phyloP scores from a whole-genome alignment of 2,113 vertebrate genomes.

The Crotalus tigris region DNA sequence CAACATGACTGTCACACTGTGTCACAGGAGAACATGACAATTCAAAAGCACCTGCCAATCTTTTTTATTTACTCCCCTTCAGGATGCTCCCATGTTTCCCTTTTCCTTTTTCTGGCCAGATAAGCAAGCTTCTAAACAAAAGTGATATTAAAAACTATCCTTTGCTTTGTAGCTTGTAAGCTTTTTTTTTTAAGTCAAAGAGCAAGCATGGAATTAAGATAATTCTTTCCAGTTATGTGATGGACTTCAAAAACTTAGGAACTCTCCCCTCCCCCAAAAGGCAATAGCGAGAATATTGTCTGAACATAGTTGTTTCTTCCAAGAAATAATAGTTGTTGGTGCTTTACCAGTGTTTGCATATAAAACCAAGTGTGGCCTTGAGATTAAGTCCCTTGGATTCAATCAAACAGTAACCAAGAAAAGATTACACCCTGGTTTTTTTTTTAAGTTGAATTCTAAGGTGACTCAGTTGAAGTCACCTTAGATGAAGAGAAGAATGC shows the following conservation, averaged over 20 bases:
- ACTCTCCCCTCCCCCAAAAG: neutral
- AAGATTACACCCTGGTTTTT: neutral
- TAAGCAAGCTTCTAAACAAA: neutral
- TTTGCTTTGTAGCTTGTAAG: neutral
- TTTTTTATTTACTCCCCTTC: neutral
- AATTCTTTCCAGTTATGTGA: neutral
- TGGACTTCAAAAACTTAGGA: neutral
- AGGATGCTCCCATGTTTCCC: neutral
- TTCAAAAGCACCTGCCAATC: neutral
- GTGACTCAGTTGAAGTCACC: neutral
- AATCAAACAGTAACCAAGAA: neutral
- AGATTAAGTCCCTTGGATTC: neutral
- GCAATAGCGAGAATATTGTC: neutral
- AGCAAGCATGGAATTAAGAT: neutral
- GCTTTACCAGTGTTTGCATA: neutral
- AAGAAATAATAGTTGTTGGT: neutral
- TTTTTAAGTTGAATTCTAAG: neutral
- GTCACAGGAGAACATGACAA: neutral
- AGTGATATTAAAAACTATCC: neutral
- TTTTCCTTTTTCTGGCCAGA: neutral
- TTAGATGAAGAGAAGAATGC: neutral
- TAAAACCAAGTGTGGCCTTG: neutral
- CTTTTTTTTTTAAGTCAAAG: neutral
- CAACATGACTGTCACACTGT: neutral
- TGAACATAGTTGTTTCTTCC: neutral